Evolutionary conservation across 2,113 vertebrate genomes (phyloP).

Genomic region (Cephalopterus ornatus): DNA sequence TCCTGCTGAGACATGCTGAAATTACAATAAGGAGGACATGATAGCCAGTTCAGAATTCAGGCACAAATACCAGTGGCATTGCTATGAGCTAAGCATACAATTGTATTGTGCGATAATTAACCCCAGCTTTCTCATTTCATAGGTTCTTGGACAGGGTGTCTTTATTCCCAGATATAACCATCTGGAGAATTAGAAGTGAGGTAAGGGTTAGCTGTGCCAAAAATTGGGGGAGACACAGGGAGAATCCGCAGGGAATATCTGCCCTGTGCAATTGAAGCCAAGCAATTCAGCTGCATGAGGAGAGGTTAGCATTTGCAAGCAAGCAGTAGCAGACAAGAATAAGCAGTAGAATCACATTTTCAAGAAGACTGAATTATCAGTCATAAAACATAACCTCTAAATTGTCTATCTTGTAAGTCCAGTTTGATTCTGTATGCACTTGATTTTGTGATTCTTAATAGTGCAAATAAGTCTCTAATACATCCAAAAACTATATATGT

Average conservation of each 20-base stretch:
- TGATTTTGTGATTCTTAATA: not conserved
- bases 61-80: not conserved
- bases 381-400: not conserved
- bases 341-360: not conserved
- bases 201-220: not conserved
- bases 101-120: not conserved
- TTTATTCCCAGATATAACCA: not conserved
- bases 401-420: not conserved
- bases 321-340: not conserved
- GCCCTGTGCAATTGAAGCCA: not conserved
- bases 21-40: not conserved
- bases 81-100: not conserved
- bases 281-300: not conserved
- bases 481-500: not conserved
- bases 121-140: not conserved
- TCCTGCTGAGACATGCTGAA: not conserved
- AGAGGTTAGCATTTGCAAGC: not conserved
- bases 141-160: not conserved
- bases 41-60: not conserved
- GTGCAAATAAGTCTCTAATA: not conserved
- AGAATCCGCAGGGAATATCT: not conserved
- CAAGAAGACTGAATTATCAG: not conserved
- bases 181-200: not conserved
- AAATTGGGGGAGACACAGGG: not conserved
- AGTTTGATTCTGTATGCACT: not conserved